Evolutionary conservation across 2,888 invertebrate genomes (phyloP).

Genomic region (Trissolcus brochymenae): DNA sequence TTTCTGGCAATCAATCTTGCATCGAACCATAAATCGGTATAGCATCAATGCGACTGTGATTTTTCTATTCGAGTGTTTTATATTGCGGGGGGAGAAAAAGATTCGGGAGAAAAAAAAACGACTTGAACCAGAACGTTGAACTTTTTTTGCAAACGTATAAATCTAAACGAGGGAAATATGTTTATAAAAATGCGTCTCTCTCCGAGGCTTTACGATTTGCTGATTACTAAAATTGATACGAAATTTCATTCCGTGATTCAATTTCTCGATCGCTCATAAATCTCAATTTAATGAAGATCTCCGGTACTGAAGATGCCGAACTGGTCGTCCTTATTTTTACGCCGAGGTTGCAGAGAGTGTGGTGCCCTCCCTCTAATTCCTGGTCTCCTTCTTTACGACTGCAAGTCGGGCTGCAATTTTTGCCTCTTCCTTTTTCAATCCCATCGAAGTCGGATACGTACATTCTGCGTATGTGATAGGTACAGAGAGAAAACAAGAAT

Average conservation of each 20-base stretch:
- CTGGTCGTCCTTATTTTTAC: conserved; percentile 29
- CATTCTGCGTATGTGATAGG: conserved; percentile 64
- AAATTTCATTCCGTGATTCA: conserved; percentile 16
- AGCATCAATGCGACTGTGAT: too few species aligned
- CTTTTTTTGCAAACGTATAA: too few species aligned
- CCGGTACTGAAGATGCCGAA: conserved; percentile 1
- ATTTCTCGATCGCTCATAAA: conserved; percentile 26
- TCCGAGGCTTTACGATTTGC: not conserved
- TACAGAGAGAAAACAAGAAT: conserved; percentile 75
- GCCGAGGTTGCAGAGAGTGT: conserved; percentile 5
- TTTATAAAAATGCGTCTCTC: too few species aligned
- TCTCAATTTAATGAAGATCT: conserved; percentile 18
- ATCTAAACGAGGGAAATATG: too few species aligned
- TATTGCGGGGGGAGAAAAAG: too few species aligned
- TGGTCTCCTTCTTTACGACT: conserved; percentile 63
- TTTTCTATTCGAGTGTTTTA: too few species aligned
- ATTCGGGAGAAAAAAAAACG: too few species aligned
- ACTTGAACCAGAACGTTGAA: too few species aligned
- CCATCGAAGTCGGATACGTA: conserved; percentile 54
- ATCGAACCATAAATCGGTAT: too few species aligned
- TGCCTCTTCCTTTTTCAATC: conserved; percentile 55
- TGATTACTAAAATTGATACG: conserved; percentile 15
- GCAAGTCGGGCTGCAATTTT: conserved; percentile 55
- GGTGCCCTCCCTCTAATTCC: conserved; percentile 38
- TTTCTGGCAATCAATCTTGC: too few species aligned